These are phyloP conservation scores for Microtus oregoni DNA, from an alignment of 2,113 vertebrate species.

Conservation along the genomic window DNA sequence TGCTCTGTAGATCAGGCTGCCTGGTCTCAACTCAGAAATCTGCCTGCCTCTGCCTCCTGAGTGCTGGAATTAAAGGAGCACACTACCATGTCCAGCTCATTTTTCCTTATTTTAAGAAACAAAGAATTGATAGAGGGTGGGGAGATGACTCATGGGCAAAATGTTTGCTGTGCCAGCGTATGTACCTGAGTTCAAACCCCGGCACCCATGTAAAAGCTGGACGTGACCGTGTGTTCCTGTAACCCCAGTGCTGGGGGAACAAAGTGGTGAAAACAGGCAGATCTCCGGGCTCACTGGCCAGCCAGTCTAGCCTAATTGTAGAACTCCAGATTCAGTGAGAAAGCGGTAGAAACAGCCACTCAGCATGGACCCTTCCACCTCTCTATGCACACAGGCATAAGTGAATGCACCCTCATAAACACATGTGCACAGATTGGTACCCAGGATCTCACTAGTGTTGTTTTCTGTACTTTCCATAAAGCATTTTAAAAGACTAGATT, in stretches of 20 bases:
- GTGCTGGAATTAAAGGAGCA: background rate
- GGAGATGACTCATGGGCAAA: background rate
- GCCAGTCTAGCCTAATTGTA: background rate
- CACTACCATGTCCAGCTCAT: background rate
- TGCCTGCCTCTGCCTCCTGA: too few species aligned
- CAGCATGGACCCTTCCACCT: background rate
- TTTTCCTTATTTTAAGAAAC: background rate
- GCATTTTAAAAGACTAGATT: slow-evolving; percentile 33
- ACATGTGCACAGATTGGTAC: background rate
- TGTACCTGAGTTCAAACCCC: background rate
- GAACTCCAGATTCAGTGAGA: background rate
- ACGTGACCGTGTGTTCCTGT: background rate
- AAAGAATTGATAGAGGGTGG: background rate
- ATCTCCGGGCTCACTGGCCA: background rate
- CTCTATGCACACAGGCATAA: background rate
- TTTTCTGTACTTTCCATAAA: slow-evolving; percentile 56
- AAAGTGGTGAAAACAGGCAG: background rate
- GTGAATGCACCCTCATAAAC: too few species aligned
- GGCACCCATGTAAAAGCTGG: background rate
- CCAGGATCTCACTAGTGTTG: background rate
- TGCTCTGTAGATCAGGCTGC: too few species aligned
- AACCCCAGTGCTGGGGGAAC: background rate
- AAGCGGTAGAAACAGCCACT: background rate
- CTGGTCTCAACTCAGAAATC: too few species aligned
- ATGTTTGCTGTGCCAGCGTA: background rate